Evolutionary conservation across 2,113 vertebrate species (phyloP), one percentile per base, ranked within the genome.

Genomic region (Ctenomys sociabilis): DNA sequence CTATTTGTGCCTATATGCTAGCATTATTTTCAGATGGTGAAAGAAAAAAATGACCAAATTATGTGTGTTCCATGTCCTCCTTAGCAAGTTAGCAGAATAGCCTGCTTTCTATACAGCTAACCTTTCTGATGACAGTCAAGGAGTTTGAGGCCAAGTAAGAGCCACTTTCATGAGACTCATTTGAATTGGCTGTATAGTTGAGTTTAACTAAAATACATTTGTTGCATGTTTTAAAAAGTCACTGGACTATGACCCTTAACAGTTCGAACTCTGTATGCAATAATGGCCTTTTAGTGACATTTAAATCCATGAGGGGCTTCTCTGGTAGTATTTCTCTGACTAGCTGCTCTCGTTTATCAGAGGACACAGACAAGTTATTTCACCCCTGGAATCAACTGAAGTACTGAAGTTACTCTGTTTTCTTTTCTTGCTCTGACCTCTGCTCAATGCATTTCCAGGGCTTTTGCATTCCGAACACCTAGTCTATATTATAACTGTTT

Each of bases 11-110:
- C 93, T 88, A 95, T 0, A 7, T 52, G 96, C 94, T 88, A 97
- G 87, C 59, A 96, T 97, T 95, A 85, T 96, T 97, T 98, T 96
- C 96, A 96, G n/a, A 70, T 73, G 86, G 72, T 13, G 94, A 98
- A 97, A 90, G 32, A 40, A 80, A 45, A 57, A 63, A 22, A 45
- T 96, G 89, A 64, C 95, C 94, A 90, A 77, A 7, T 96, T 94
- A 90, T 88, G 97, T 96, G 89, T 85, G 45, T 52, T 82, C 43
- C 90, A 24, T 70, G 81, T 88, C 26, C 96, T 95, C 90, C 77
- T 37, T 52, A 88, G 10, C 22, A 59, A n/a, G 57, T 40, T 90
- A 94, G 64, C 30, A 89, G 66, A 95, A 75, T 64, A 91, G 30
- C 61, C 75, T 96, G 87, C 80, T 94, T 97, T 97, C 83, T 72